Percentiles rank a stretch among this genome's conserved stretches.
phyloP scores from a whole-genome alignment of 2,797 vertebrate genomes.

The Leptoclinus maculatus region DNA sequence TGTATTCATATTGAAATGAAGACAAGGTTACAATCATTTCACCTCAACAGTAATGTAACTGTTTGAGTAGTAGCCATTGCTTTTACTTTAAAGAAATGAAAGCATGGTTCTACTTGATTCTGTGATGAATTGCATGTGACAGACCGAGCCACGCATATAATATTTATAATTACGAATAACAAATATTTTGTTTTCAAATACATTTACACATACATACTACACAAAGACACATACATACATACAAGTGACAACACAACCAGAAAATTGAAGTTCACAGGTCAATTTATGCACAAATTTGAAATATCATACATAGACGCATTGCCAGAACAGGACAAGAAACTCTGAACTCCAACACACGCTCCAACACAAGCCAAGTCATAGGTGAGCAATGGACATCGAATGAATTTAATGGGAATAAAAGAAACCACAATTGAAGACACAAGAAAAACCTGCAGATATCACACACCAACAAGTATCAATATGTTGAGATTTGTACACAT shows the following conservation, averaged over 20 bases:
- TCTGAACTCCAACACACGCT: conserved; percentile 16
- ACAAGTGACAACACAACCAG: conserved; percentile 14
- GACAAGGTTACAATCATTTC: not conserved
- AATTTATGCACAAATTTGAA: conserved; percentile 69
- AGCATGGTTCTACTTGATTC: not conserved
- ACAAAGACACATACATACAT: not conserved
- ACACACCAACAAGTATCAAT: conserved; percentile 31
- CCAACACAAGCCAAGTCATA: conserved; percentile 15
- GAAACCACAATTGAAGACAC: conserved; percentile 16
- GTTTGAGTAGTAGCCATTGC: not conserved
- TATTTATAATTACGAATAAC: not conserved
- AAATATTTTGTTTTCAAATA: not conserved
- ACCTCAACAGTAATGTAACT: not conserved
- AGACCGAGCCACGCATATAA: not conserved
- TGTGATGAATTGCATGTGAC: not conserved
- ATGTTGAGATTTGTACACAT: conserved; percentile 36
- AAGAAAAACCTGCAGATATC: conserved; percentile 7
- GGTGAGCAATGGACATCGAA: not conserved
- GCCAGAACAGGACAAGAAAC: not conserved
- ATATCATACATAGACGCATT: conserved; percentile 41
- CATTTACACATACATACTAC: not conserved
- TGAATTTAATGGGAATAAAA: conserved; percentile 2
- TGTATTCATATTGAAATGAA: not conserved
- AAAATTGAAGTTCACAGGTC: conserved; percentile 6
- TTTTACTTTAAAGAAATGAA: not conserved